Evolutionary conservation across 2,113 vertebrate genomes (phyloP), one percentile per base, ranked within the genome.

Genomic region (Accipiter cooperii): DNA sequence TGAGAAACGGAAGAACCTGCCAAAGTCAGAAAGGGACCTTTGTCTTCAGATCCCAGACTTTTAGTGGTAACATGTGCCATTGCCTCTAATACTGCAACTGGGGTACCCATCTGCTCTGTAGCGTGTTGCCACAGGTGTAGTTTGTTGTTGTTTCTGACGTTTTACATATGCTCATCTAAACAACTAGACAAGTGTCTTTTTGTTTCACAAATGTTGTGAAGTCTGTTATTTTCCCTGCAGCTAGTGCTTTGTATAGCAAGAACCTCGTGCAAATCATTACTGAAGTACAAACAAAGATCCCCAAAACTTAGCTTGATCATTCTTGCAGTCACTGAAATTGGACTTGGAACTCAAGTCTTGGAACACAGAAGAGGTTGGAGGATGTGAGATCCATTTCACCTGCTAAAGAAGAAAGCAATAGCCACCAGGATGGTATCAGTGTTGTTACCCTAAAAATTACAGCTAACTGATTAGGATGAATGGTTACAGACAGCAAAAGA

Each of bases 111-210:
- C 96, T 98, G 97, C 51, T 86, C 51, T 51, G 77, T 55, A 70
- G 11, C 6, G 8, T 96, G 91, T 97, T 98, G 96, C 97, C 92
- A 93, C 97, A 98, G 97, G 95, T 98, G 96, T 96, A 94, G 96
- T 89, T 93, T 95, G 89, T 95, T 97, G 89, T 89, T 97, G 71
- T 88, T 97, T 94, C 97, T 98, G 95, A 97, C 90, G 65, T 95
- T 93, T 97, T 92, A 94, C 96, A 96, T 87, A 78, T 89, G 91
- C 95, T 97, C 78, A 84, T 89, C 87, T 92, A 94, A 97, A 97
- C 96, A 98, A 94, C 63, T 52, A 87, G 76, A 96, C 47, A 33
- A 98, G 73, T 8, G 20, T 93, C 85, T 91, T 97, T 97, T 96
- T 98, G 97, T 97, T 97, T 94, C 93, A 92, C 38, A 2, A 79